Evolutionary conservation across 2,797 vertebrate genomes (phyloP), one percentile per base, ranked within the genome.

Genomic region (Siniperca obscura): DNA sequence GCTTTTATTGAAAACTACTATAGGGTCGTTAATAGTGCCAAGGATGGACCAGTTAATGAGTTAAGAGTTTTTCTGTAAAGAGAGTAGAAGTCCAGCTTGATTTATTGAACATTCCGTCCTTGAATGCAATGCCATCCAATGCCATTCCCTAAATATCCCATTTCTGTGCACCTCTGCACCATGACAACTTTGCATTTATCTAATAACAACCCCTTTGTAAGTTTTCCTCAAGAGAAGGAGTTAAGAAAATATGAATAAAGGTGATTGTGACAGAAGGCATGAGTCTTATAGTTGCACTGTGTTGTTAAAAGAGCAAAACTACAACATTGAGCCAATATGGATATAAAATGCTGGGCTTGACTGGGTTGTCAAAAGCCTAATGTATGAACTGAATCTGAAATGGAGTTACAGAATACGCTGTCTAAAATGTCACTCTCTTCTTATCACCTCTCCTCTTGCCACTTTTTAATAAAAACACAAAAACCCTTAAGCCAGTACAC

Each of bases 391-490:
- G 8, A 62, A 36, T 53, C 42, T 48, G 70, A 53, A 73, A 76
- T 2, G 59, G 16, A 80, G 27, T 76, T 50, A 59, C 13, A 6
- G 2, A 57, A 68, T 74, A 68, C 17, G 7, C 55, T 4, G 61
- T 74, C 61, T 40, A 34, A 46, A 73, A 69, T 70, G 50, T 66
- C 40, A 55, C 11, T 66, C 57, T 68, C 30, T 36, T 55, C 53
- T 69, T 65, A 84, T 81, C 78, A 66, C 4, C 25, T 62, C 46
- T 60, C 3, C 64, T 74, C 76, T 44, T 62, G 61, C 16, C 60
- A 52, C 44, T 42, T 77, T 82, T 77, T 13, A 25, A 73, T 71
- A 74, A 80, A 76, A 68, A 83, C 10, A 59, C 56, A 79, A 44
- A 78, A 42, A 36, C 44, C n/a, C 61, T 82, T 30, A 81, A 86